Base-by-base conservation (phyloP, 2,113 vertebrate genomes). In the Arothron firmamentum region DNA sequence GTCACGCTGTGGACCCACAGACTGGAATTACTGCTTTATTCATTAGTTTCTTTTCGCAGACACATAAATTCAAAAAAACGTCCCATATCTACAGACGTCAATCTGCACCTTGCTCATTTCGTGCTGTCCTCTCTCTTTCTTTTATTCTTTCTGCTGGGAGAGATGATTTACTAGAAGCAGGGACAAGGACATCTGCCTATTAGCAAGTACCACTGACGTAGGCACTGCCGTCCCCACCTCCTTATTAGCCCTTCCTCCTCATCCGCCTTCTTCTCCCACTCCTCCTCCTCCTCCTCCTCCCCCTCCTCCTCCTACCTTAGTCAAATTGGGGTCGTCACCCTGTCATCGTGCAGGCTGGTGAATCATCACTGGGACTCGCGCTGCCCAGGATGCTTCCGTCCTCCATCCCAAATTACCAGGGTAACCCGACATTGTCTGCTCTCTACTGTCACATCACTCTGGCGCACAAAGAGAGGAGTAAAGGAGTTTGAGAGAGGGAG, bases 121-220 rank as follows among this genome's bases (percentile, higher is more conserved):
- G 59, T 80, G 74, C 66, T 70, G 75, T 77, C 63, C 71, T 41
- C 52, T 68, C 57, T 78, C 25, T 59, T 57, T 63, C 58, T 76
- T 58, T 79, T 58, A 70, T 75, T 81, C 66, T 72, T 70, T 51
- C 60, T 64, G 75, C 67, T 69, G 66, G 52, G 66, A 77, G 79
- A 75, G 80, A 79, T 90, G 88, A 91, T 90, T 90, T 88, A 91
- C 83, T 89, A 79, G 77, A 86, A 85, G 89, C 87, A 89, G 65
- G 81, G 87, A 92, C 88, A 90, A 92, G 91, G 89, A 92, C 90
- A 84, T 87, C 77, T 84, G 85, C 83, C 87, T 78, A 85, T 86
- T 90, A 88, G 85, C 68, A 62, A 86, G 79, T 81, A 78, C 55
- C 62, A 65, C 88, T 90, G 89, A 90, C 85, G 88, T 87, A 86